phyloP scores from a whole-genome alignment of 1,140 invertebrate species.

The Solenopsis fugax region DNA sequence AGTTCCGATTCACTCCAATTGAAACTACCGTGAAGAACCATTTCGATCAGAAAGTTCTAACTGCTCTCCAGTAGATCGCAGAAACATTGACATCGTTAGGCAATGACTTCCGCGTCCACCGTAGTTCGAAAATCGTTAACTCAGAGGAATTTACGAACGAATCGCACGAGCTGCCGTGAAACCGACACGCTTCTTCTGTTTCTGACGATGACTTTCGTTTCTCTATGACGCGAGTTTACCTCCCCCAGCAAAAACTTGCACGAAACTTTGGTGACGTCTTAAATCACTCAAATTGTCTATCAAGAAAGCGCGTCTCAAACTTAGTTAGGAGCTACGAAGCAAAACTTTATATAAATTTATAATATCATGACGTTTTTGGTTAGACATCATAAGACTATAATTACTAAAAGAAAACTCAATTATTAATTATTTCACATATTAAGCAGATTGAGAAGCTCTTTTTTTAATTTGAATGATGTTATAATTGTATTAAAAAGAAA shows the following conservation, averaged over 20 bases:
- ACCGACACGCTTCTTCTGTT: conserved; percentile 45
- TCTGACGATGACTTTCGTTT: conserved; percentile 15
- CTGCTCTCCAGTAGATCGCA: conserved; percentile 50
- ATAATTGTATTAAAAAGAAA: not conserved
- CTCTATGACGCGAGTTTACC: conserved; percentile 7
- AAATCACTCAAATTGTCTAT: conserved; percentile 61
- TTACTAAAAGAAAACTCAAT: conserved; percentile 3
- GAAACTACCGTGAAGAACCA: conserved; percentile 57
- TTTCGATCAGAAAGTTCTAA: conserved; percentile 62
- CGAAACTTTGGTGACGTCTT: conserved; percentile 50
- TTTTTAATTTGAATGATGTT: not conserved
- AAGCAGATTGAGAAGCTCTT: not conserved
- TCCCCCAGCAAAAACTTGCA: conserved; percentile 39
- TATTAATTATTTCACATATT: conserved; percentile 12
- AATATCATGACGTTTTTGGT: conserved; percentile 5
- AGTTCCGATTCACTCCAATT: conserved; percentile 48
- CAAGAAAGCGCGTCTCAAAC: conserved; percentile 39
- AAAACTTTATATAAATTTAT: conserved; percentile 49
- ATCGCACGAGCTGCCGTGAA: conserved; percentile 11
- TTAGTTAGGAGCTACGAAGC: conserved; percentile 29
- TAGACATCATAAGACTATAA: not conserved
- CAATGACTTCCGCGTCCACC: conserved; percentile 22
- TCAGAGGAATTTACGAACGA: conserved; percentile 18
- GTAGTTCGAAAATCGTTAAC: conserved; percentile 40
- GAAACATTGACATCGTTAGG: conserved; percentile 57